Percentiles rank a stretch among this genome's conserved stretches.
Conservation (phyloP, 2,888 invertebrate genomes). For the Orthosia gothica region DNA sequence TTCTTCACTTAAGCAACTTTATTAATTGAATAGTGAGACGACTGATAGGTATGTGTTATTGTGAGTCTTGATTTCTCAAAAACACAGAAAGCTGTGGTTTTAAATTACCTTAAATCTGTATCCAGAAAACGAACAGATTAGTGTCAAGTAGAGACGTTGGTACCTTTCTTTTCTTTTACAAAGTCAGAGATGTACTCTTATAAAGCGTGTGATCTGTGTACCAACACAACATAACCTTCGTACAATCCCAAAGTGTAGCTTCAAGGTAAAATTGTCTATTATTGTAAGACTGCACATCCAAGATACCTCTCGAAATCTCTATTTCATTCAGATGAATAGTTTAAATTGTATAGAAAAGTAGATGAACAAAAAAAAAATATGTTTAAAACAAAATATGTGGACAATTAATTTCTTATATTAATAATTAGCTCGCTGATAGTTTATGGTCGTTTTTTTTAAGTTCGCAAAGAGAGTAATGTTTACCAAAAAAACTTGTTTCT, state of each 20-base stretch:
- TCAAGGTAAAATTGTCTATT: constrained; percentile 46
- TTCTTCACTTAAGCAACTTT: neutral
- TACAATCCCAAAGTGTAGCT: constrained; percentile 39
- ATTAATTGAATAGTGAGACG: neutral
- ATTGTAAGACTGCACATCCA: constrained; percentile 16
- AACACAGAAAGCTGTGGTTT: neutral
- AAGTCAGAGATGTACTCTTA: constrained; percentile 19
- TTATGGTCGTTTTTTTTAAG: neutral
- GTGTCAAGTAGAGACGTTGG: neutral
- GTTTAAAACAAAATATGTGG: neutral
- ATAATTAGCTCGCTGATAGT: neutral
- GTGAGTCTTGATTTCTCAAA: neutral
- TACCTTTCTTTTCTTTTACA: constrained; percentile 38
- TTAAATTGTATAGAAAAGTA: neutral
- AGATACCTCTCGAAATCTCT: constrained; percentile 3
- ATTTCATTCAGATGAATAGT: neutral
- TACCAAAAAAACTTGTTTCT: neutral
- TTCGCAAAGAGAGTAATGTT: no score
- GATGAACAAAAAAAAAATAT: no score
- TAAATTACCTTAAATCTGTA: neutral
- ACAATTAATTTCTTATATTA: neutral
- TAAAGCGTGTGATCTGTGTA: constrained; percentile 63
- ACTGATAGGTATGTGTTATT: constrained; percentile 1
- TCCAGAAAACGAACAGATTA: neutral
- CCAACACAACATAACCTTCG: constrained; percentile 63